Evolutionary conservation across 2,797 vertebrate species (phyloP).

Genomic region (Chelmon rostratus): DNA sequence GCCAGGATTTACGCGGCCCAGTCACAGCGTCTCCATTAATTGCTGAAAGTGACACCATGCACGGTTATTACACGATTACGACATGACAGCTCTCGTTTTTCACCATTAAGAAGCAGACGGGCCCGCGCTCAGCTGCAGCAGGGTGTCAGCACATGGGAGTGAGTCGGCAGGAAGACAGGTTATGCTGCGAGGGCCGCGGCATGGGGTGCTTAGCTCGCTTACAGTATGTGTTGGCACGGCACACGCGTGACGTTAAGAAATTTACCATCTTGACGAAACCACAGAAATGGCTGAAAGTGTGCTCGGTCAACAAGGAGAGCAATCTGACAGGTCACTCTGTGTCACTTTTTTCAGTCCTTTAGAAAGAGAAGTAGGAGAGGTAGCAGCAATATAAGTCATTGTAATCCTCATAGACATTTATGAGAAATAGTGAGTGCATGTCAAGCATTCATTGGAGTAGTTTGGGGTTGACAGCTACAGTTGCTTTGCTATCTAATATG

Average conservation of each 20-base stretch:
- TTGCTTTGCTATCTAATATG: conserved; percentile 27
- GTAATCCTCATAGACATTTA: conserved; percentile 41
- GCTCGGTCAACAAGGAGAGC: conserved; percentile 26
- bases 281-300: conserved; percentile 17
- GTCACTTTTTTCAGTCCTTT: conserved; percentile 8
- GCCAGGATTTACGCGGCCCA: conserved; percentile 81
- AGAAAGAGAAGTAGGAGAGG: background rate
- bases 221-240: conserved; percentile 47
- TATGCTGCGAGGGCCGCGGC: conserved; percentile 50
- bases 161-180: conserved; percentile 62
- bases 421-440: conserved; percentile 43
- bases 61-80: conserved; percentile 85
- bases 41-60: conserved; percentile 83
- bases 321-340: conserved; percentile 4
- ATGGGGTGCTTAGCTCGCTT: conserved; percentile 66
- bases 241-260: conserved; percentile 24
- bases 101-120: conserved; percentile 77
- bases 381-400: conserved; percentile 10
- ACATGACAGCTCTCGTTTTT: conserved; percentile 86
- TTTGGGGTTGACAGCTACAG: conserved; percentile 28
- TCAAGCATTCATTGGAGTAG: conserved; percentile 27
- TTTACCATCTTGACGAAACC: conserved; percentile 13
- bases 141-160: conserved; percentile 70
- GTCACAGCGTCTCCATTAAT: conserved; percentile 85
- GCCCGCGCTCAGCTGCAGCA: conserved; percentile 71